Conservation (phyloP, 1,140 invertebrate species). For the Scaptomyza graminum region DNA sequence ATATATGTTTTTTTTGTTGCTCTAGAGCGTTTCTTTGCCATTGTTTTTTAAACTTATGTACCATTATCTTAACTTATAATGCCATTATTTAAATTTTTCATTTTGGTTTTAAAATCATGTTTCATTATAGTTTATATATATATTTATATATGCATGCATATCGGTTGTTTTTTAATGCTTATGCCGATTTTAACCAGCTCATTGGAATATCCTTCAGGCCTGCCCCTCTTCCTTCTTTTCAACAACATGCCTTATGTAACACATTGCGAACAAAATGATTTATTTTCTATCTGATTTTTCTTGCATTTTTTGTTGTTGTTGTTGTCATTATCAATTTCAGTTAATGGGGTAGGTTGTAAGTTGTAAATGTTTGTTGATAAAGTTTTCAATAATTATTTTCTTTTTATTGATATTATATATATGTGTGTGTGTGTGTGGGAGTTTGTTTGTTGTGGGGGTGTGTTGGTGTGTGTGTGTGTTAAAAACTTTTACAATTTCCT, state of each 20-base stretch:
- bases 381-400: slow-evolving; percentile 49
- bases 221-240: slow-evolving; percentile 9
- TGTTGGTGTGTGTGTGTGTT: slow-evolving; percentile 33
- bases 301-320: slow-evolving; percentile 8
- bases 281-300: slow-evolving; percentile 31
- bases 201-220: slow-evolving; percentile 30
- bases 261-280: slow-evolving; percentile 63
- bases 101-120: slow-evolving; percentile 77
- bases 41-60: slow-evolving; percentile 82
- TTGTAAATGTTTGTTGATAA: slow-evolving; percentile 51
- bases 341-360: slow-evolving; percentile 38
- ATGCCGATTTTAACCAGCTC: slow-evolving; percentile 52
- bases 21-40: slow-evolving; percentile 76
- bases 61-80: slow-evolving; percentile 80
- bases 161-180: slow-evolving; percentile 44
- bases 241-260: slow-evolving; percentile 52
- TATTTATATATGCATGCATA: slow-evolving; percentile 42
- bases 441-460: background rate
- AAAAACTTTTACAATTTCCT: slow-evolving; percentile 61
- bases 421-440: background rate
- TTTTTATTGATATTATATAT: slow-evolving; percentile 28
- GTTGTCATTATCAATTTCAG: slow-evolving; percentile 44
- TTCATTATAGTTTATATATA: slow-evolving; percentile 58
- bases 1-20: slow-evolving; percentile 72
- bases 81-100: slow-evolving; percentile 76